Conservation (phyloP, 2,113 vertebrate genomes). For the Phylloscopus trochiloides region DNA sequence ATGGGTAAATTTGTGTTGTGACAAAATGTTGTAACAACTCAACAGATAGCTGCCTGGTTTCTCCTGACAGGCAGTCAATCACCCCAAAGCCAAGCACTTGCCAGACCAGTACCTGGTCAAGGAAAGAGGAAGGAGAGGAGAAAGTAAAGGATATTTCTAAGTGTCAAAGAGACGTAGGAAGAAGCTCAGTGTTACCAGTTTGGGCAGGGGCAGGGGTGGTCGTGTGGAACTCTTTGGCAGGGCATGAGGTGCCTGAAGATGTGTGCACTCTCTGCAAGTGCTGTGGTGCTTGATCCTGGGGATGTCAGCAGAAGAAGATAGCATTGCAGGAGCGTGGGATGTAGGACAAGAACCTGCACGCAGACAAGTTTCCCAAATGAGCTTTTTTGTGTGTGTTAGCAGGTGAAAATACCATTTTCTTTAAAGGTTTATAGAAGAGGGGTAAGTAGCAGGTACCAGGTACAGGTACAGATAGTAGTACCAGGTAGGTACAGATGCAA, state of each 20-base stretch:
- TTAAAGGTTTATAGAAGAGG: not conserved
- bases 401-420: not conserved
- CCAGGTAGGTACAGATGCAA: not conserved
- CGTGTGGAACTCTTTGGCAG: not conserved
- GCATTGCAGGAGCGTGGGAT: not conserved
- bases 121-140: not conserved
- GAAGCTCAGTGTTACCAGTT: not conserved
- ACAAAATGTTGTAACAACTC: not conserved
- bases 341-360: not conserved
- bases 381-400: not conserved
- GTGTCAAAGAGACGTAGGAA: not conserved
- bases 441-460: not conserved
- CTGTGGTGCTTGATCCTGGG: not conserved
- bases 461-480: not conserved
- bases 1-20: not conserved
- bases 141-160: not conserved
- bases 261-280: not conserved
- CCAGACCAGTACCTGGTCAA: not conserved
- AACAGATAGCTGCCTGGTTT: not conserved
- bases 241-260: not conserved
- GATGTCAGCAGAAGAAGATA: not conserved
- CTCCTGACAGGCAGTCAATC: not conserved
- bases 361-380: not conserved
- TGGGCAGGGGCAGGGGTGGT: not conserved
- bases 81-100: not conserved